A percentile compares a stretch with the other conserved stretches of the same genome.
These are phyloP conservation scores for Heliconius melpomene DNA, from an alignment of 1,140 invertebrate genomes.

Conservation along the genomic window DNA sequence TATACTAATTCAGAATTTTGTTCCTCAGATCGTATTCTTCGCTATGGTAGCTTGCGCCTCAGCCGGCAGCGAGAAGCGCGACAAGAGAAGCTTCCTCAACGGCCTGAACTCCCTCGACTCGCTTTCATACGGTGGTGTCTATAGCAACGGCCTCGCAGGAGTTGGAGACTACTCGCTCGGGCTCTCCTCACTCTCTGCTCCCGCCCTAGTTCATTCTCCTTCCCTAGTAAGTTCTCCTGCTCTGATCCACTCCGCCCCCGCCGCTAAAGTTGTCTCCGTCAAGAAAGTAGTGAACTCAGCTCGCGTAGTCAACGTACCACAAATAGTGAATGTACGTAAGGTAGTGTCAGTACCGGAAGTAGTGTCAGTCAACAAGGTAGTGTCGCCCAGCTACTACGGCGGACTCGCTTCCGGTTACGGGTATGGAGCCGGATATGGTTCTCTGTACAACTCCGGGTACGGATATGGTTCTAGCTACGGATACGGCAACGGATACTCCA, in stretches of 20 bases:
- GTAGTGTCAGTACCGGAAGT: conserved; percentile 56
- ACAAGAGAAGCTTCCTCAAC: conserved; percentile 13
- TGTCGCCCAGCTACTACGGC: conserved; percentile 43
- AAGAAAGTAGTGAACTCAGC: conserved; percentile 54
- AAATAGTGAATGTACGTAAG: conserved; percentile 55
- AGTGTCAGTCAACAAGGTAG: conserved; percentile 59
- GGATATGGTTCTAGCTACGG: conserved; percentile 24
- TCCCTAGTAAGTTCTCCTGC: conserved; percentile 17
- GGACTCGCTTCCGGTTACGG: conserved; percentile 33
- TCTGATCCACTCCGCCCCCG: conserved; percentile 35
- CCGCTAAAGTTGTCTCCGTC: conserved; percentile 48
- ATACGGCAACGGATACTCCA: conserved; percentile 28
- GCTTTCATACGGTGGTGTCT: conserved; percentile 25
- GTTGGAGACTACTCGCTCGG: conserved; percentile 33
- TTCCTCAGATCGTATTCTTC: background rate
- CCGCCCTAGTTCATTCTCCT: background rate
- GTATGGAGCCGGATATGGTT: conserved; percentile 28
- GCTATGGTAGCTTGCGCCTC: conserved; percentile 10
- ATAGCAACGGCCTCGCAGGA: conserved; percentile 34
- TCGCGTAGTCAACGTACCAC: conserved; percentile 50
- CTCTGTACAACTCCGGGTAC: conserved; percentile 14
- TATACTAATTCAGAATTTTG: background rate
- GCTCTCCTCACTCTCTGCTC: conserved; percentile 18
- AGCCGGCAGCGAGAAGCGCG: background rate
- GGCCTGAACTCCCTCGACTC: background rate